Conservation (phyloP, 2,888 invertebrate species). For the Camptogramma bilineatum region DNA sequence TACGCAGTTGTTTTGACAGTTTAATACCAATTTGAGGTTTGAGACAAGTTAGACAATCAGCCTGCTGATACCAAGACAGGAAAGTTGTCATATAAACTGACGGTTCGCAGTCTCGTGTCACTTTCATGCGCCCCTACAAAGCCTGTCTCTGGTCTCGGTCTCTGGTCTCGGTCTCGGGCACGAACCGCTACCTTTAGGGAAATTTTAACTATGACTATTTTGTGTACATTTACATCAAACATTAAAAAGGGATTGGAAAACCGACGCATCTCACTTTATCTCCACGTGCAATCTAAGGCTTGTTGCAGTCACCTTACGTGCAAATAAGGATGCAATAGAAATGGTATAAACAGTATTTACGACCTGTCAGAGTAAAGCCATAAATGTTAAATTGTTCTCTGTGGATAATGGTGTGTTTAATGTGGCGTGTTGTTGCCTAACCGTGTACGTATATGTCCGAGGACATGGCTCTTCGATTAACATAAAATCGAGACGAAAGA, state of each 20-base stretch:
- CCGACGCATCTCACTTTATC: conserved; percentile 21
- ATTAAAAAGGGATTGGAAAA: conserved; percentile 7
- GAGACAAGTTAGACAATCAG: too few relatives aligned
- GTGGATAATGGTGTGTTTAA: conserved; percentile 73
- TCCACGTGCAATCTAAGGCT: conserved; percentile 31
- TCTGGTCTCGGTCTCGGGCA: too few relatives aligned
- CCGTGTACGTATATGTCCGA: conserved; percentile 59
- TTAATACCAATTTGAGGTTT: too few relatives aligned
- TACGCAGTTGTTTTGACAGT: too few relatives aligned
- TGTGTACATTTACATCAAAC: too few relatives aligned
- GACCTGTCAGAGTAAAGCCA: conserved; percentile 74
- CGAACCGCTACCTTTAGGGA: too few relatives aligned
- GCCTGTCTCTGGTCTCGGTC: too few relatives aligned
- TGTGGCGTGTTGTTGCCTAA: conserved; percentile 69
- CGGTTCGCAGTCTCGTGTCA: too few relatives aligned
- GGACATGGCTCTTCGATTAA: conserved; percentile 85
- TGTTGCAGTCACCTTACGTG: conserved; percentile 55
- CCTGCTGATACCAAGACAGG: too few relatives aligned
- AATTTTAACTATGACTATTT: too few relatives aligned
- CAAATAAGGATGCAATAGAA: conserved; percentile 73
- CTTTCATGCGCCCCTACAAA: too few relatives aligned
- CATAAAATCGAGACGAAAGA: conserved; percentile 71
- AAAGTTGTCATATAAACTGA: too few relatives aligned
- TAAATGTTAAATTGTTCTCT: conserved; percentile 79
- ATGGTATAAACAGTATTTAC: conserved; percentile 75